These are phyloP conservation scores for Ornithorhynchus anatinus DNA, from an alignment of 2,113 vertebrate genomes.

Conservation along the genomic window DNA sequence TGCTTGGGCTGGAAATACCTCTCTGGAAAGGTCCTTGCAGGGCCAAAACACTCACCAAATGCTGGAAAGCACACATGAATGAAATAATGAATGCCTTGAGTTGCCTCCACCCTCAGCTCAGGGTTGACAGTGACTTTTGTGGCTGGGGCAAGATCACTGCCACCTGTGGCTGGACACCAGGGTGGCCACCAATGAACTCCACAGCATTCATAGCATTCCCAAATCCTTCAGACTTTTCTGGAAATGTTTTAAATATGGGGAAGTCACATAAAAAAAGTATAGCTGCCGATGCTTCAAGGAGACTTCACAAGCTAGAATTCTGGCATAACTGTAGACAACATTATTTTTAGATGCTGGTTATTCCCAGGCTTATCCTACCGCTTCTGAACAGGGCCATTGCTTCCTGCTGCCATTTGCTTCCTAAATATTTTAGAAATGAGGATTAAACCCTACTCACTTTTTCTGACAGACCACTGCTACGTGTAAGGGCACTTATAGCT, in stretches of 20 bases:
- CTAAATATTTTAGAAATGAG: slow-evolving; percentile 20
- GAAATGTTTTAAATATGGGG: not conserved
- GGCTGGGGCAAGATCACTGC: too few species aligned
- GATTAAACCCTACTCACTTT: not conserved
- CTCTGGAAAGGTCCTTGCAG: too few species aligned
- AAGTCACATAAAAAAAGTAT: not conserved
- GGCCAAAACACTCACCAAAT: too few species aligned
- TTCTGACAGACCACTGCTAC: slow-evolving; percentile 29
- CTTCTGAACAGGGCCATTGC: not conserved
- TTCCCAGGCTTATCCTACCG: not conserved
- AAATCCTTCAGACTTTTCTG: not conserved
- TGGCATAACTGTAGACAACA: not conserved
- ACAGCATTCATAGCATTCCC: not conserved
- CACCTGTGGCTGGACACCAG: too few species aligned
- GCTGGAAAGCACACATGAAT: too few species aligned
- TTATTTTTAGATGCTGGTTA: not conserved
- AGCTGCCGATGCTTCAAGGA: not conserved
- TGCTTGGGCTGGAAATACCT: not conserved
- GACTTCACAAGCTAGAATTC: accelerated
- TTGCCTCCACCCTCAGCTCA: not conserved
- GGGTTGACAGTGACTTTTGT: too few species aligned
- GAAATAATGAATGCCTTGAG: not conserved
- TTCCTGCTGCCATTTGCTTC: slow-evolving; percentile 1
- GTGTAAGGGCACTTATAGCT: not conserved
- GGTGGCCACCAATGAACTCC: not conserved